phyloP scores from a whole-genome alignment of 2,113 vertebrate species.

The Cyanoderma ruficeps region DNA sequence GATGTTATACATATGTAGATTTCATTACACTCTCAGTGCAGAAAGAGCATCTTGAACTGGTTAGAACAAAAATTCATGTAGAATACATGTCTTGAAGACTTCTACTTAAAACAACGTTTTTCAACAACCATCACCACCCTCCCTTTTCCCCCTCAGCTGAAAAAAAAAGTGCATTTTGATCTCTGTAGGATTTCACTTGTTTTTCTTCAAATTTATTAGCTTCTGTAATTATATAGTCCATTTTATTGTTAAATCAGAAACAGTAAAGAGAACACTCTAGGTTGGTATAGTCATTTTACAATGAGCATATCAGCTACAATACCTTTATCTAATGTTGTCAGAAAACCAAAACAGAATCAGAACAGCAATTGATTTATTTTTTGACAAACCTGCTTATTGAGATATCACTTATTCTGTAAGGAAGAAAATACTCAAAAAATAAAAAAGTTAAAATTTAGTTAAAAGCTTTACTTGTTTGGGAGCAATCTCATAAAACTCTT shows the following conservation, averaged over 20 bases:
- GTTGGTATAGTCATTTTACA: conserved; percentile 13
- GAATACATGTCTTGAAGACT: not conserved
- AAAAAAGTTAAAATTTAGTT: conserved; percentile 61
- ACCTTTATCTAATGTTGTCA: not conserved
- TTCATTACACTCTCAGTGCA: not conserved
- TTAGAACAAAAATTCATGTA: not conserved
- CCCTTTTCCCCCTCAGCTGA: not conserved
- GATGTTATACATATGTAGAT: not conserved
- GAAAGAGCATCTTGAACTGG: not conserved
- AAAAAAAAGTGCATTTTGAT: not conserved
- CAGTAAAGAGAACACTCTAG: conserved; percentile 17
- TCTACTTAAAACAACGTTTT: not conserved
- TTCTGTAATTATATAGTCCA: not conserved
- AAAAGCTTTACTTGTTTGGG: conserved; percentile 64
- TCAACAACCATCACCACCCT: not conserved
- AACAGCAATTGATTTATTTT: not conserved
- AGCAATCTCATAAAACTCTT: conserved; percentile 79
- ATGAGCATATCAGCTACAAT: conserved; percentile 25
- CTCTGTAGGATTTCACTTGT: not conserved
- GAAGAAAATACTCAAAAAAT: conserved; percentile 56
- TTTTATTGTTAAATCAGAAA: conserved; percentile 23
- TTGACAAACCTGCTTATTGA: conserved; percentile 43
- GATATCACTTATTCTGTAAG: not conserved
- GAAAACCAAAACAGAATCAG: conserved; percentile 40
- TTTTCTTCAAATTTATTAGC: conserved; percentile 5